Conservation (phyloP, 2,797 vertebrate species). For the Anniella stebbinsi region DNA sequence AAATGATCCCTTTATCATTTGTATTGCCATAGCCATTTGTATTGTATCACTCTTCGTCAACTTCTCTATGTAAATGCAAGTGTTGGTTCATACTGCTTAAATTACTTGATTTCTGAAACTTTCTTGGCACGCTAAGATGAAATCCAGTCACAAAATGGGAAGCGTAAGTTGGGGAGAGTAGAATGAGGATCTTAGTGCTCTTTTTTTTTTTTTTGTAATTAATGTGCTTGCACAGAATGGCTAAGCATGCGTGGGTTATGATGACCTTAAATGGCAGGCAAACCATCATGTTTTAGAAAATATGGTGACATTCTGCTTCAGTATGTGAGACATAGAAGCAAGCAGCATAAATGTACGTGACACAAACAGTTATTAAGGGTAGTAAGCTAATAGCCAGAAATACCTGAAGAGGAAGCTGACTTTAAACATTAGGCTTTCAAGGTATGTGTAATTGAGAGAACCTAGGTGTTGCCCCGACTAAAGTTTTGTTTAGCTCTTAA, state of each 20-base stretch:
- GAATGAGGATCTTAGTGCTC: neutral
- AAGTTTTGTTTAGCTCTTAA: slow-evolving; percentile 21
- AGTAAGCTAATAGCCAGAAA: slow-evolving; percentile 26
- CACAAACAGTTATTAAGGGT: neutral
- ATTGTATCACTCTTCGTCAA: neutral
- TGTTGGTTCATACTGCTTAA: neutral
- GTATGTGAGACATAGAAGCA: neutral
- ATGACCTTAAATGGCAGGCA: neutral
- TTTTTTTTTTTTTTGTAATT: slow-evolving; percentile 2
- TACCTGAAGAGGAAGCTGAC: slow-evolving; percentile 21
- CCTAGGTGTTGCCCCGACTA: slow-evolving; percentile 19
- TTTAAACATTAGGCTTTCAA: slow-evolving; percentile 23
- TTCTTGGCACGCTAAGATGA: neutral
- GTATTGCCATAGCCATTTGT: neutral
- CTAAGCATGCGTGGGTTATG: slow-evolving; percentile 1
- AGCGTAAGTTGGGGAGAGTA: slow-evolving; percentile 48
- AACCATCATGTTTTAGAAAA: neutral
- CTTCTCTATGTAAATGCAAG: neutral
- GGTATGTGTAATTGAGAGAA: neutral
- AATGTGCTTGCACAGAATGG: neutral
- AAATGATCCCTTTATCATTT: neutral
- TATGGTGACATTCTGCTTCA: neutral
- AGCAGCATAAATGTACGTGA: neutral
- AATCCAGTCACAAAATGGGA: slow-evolving; percentile 26
- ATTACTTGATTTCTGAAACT: neutral